phyloP scores from a whole-genome alignment of 2,888 invertebrate species.

The Pogonocherus hispidulus region DNA sequence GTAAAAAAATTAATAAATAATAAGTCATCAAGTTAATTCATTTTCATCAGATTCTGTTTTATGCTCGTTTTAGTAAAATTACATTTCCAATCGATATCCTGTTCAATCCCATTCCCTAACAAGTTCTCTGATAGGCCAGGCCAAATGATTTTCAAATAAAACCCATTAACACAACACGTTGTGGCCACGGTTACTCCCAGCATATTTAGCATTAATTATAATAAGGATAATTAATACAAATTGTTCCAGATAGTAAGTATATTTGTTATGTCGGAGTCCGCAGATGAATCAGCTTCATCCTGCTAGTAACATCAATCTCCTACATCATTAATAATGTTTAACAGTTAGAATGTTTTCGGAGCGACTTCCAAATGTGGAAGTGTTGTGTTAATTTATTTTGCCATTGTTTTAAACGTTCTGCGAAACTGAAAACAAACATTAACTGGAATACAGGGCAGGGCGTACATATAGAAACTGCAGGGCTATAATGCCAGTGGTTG shows the following conservation, averaged over 20 bases:
- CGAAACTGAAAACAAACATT: constrained; percentile 26
- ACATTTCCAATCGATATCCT: constrained; percentile 2
- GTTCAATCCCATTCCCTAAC: constrained; percentile 10
- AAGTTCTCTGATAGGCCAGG: constrained; percentile 4
- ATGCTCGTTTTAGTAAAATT: constrained; percentile 7
- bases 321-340: constrained; percentile 54
- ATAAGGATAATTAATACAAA: constrained; percentile 47
- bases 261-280: constrained; percentile 49
- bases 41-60: constrained; percentile 13
- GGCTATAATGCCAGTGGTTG: no score
- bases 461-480: not conserved
- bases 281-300: constrained; percentile 52
- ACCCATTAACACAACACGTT: constrained; percentile 9
- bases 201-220: constrained; percentile 34
- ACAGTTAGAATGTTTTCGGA: constrained; percentile 32
- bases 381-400: constrained; percentile 32
- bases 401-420: constrained; percentile 32
- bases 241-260: constrained; percentile 42
- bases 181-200: constrained; percentile 14
- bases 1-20: not conserved
- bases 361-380: constrained; percentile 29
- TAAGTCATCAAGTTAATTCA: constrained; percentile 1
- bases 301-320: constrained; percentile 51
- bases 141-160: constrained; percentile 26
- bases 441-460: not conserved